Evolutionary conservation across 1,140 invertebrate species (phyloP), one percentile per base, ranked within the genome.

Genomic region (Hypothenemus hampei): DNA sequence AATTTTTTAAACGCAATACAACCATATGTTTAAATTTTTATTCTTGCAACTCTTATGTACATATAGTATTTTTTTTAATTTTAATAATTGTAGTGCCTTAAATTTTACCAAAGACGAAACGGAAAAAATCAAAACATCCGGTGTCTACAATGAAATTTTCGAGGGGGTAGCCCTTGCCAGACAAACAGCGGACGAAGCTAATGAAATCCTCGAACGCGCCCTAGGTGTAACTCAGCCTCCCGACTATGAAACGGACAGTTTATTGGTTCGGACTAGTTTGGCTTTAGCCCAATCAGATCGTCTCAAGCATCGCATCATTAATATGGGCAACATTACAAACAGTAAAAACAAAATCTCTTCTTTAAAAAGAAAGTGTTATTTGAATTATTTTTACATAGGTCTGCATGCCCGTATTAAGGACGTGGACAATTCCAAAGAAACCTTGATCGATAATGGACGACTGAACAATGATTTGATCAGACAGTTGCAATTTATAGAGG

Each of bases 71-170:
- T n/a, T n/a, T n/a, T n/a, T n/a, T n/a, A n/a, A n/a, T n/a, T n/a
- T n/a, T n/a, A n/a, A n/a, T n/a, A n/a, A n/a, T n/a, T 72, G 33
- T 64, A 87, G 85, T 49, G 64, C 85, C 51, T 87, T 89, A 65
- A 80, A 81, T 55, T 85, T 85, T 1, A 77, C 80, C 24, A 75
- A 79, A 29, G 78, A 81, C 43, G 82, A 87, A 15, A 81, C 81
- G 13, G 78, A 79, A 56, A 84, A 87, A 15, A 70, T 91, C 22
- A 78, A 81, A 63, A 89, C 89, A 1, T 91, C 90, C 31, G 80
- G 82, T 45, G 90, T 86, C 0, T 93, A 93, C 69, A 78, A 87
- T 61, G 83, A 83, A 59, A 93, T 96, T 44, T 80, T 87, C 0
- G 77, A 83, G 35, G 77, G 77, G 18, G 73, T 92, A 8, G 65